These are phyloP conservation scores for Pseudorectes ferrugineus DNA, from an alignment of 2,113 vertebrate species.

Conservation along the genomic window DNA sequence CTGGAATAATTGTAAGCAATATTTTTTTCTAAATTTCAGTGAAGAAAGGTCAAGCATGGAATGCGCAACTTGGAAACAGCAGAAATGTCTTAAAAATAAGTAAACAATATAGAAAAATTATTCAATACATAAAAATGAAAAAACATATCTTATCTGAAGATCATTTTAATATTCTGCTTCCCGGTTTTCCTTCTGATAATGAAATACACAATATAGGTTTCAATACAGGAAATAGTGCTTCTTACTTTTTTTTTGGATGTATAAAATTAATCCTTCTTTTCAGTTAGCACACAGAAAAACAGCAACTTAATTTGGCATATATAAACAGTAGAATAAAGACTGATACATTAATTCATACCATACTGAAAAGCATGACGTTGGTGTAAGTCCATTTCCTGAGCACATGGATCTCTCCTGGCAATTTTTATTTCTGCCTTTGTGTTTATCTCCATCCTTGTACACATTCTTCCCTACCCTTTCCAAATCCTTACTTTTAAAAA, in stretches of 20 bases:
- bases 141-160: not conserved
- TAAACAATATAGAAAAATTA: not conserved
- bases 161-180: not conserved
- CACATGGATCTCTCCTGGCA: not conserved
- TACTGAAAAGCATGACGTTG: not conserved
- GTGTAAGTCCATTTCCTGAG: not conserved
- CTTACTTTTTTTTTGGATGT: not conserved
- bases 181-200: not conserved
- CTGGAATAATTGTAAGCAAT: not conserved
- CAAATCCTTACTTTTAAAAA: not conserved
- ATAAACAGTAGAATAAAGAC: not conserved
- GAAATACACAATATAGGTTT: not conserved
- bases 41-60: not conserved
- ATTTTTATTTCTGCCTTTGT: not conserved
- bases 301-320: not conserved
- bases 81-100: not conserved
- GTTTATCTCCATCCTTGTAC: not conserved
- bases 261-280: not conserved
- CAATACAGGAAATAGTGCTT: not conserved
- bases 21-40: not conserved
- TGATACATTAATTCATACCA: not conserved
- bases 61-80: not conserved
- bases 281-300: not conserved
- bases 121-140: not conserved
- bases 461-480: not conserved